phyloP scores from a whole-genome alignment of 2,888 invertebrate genomes.

The Scaptomyza flava region DNA sequence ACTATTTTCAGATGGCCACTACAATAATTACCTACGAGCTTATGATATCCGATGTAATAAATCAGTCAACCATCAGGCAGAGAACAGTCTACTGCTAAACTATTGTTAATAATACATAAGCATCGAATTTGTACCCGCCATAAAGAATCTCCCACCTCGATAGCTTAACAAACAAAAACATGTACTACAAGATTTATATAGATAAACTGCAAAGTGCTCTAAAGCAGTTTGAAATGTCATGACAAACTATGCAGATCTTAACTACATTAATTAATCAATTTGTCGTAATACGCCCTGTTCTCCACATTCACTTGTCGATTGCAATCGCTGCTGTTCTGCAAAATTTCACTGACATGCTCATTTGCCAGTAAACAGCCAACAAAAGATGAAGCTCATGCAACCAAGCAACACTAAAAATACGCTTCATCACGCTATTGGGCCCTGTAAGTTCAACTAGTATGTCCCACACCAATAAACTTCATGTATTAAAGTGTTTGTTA shows the following conservation, averaged over 20 bases:
- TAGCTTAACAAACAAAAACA: background rate
- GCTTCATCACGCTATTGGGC: constrained; percentile 85
- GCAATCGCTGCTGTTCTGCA: constrained; percentile 15
- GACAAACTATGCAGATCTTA: constrained; percentile 42
- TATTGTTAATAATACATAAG: no score
- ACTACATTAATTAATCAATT: constrained; percentile 45
- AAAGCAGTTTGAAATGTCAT: constrained; percentile 48
- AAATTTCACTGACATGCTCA: constrained; percentile 15
- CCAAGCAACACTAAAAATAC: constrained; percentile 74
- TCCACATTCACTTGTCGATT: constrained; percentile 23
- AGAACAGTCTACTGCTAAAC: constrained; percentile 71
- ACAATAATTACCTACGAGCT: constrained; percentile 89
- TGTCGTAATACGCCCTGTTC: constrained; percentile 31
- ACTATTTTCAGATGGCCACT: constrained; percentile 85
- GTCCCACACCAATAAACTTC: background rate
- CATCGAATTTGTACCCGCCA: background rate
- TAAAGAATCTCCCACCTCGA: background rate
- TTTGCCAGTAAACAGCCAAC: constrained; percentile 32
- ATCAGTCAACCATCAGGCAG: constrained; percentile 73
- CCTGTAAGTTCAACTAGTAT: constrained; percentile 75
- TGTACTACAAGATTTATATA: constrained; percentile 52
- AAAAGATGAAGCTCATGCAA: constrained; percentile 47
- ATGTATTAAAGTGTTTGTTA: constrained; percentile 5
- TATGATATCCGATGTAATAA: constrained; percentile 86
- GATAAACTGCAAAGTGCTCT: constrained; percentile 22